Conservation (phyloP, 2,113 vertebrate species). For the Argyrosomus japonicus region DNA sequence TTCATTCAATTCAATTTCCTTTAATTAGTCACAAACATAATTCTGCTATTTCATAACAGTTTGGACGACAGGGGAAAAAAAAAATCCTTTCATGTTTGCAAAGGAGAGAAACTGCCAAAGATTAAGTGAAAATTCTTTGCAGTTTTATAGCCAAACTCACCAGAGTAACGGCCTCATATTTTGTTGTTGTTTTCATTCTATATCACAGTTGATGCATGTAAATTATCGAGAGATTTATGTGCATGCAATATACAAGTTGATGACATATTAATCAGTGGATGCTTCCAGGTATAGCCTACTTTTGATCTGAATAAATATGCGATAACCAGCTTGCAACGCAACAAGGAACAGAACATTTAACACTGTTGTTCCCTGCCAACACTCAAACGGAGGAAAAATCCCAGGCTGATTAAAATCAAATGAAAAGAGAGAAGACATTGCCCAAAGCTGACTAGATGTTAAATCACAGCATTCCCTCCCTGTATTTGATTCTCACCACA, state of each 20-base stretch:
- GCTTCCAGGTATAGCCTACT: conserved; percentile 82
- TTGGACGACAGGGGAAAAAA: conserved; percentile 41
- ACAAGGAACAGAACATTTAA: conserved; percentile 80
- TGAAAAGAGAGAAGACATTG: conserved; percentile 68
- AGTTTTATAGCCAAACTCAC: conserved; percentile 64
- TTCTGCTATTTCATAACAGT: conserved; percentile 74
- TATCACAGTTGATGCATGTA: conserved; percentile 62
- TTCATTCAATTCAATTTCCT: conserved; percentile 75
- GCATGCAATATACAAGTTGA: conserved; percentile 67
- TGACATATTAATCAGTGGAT: conserved; percentile 80
- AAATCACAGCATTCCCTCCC: conserved; percentile 54
- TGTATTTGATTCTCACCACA: conserved; percentile 29
- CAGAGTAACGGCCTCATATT: conserved; percentile 51
- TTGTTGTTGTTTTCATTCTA: conserved; percentile 54
- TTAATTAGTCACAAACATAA: conserved; percentile 80
- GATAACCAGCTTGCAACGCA: conserved; percentile 72
- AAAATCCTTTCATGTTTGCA: conserved; percentile 66
- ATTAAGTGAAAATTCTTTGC: conserved; percentile 61
- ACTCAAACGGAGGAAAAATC: conserved; percentile 66
- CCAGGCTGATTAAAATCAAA: conserved; percentile 79
- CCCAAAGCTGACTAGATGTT: conserved; percentile 64
- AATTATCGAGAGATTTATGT: conserved; percentile 74
- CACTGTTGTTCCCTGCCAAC: conserved; percentile 78
- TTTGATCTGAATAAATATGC: conserved; percentile 79
- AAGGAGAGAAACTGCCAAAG: conserved; percentile 57